Evolutionary conservation across 2,888 invertebrate species (phyloP).

Genomic region (Crioceris asparagi): DNA sequence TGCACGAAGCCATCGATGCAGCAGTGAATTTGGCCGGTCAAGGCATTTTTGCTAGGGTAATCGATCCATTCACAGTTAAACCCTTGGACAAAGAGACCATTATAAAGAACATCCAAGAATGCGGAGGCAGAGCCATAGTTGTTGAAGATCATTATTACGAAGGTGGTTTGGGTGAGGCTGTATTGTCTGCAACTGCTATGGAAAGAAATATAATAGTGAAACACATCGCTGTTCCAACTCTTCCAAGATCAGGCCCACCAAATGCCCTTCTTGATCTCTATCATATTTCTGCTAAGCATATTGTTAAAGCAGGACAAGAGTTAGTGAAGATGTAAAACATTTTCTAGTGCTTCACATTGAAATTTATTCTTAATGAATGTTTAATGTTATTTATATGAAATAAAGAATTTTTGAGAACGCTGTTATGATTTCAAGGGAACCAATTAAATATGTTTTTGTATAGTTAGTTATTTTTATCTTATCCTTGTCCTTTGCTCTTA

Average conservation of each 20-base stretch:
- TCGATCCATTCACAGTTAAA: constrained; percentile 95
- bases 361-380: too few relatives aligned
- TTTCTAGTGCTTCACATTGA: too few relatives aligned
- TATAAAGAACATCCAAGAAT: constrained; percentile 62
- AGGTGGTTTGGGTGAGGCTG: constrained; percentile 95
- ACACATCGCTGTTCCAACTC: constrained; percentile 66
- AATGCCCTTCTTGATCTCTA: constrained; percentile 74
- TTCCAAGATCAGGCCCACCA: constrained; percentile 92
- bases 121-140: constrained; percentile 74
- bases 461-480: too few relatives aligned
- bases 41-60: constrained; percentile 68
- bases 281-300: constrained; percentile 76
- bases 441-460: too few relatives aligned
- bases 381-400: too few relatives aligned
- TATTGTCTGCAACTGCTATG: constrained; percentile 65
- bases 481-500: too few relatives aligned
- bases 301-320: constrained; percentile 59
- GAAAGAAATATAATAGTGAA: constrained; percentile 61
- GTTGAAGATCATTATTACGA: constrained; percentile 97
- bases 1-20: constrained; percentile 82
- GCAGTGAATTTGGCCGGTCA: constrained; percentile 58
- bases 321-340: constrained; percentile 43
- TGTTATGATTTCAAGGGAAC: too few relatives aligned
- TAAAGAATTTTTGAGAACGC: too few relatives aligned
- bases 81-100: constrained; percentile 80